Percentiles rank a stretch among this genome's conserved stretches.
These are phyloP conservation scores for Oxyscelio sp. DNA, from an alignment of 2,888 invertebrate species.

Conservation along the genomic window DNA sequence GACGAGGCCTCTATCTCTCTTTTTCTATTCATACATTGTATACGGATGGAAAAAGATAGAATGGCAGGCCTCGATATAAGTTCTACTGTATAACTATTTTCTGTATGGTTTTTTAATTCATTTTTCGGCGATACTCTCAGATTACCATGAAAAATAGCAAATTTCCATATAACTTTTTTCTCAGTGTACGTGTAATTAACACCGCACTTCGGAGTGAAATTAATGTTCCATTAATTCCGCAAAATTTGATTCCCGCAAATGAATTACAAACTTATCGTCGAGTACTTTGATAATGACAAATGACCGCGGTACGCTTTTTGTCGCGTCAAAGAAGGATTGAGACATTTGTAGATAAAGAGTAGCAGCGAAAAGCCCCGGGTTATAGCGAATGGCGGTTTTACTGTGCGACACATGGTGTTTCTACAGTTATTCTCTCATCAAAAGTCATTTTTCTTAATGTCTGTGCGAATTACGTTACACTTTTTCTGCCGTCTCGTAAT, in stretches of 20 bases:
- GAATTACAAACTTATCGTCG: constrained; percentile 32
- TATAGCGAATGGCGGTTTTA: constrained; percentile 31
- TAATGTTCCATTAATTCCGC: not conserved
- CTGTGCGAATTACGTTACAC: constrained; percentile 60
- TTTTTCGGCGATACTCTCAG: too few relatives aligned
- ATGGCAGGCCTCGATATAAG: too few relatives aligned
- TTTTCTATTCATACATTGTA: too few relatives aligned
- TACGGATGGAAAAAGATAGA: too few relatives aligned
- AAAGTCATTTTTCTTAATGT: constrained; percentile 55
- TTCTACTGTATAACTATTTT: too few relatives aligned
- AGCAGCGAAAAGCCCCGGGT: constrained; percentile 42
- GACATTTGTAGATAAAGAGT: constrained; percentile 37
- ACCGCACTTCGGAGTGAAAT: not conserved
- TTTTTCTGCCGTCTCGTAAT: constrained; percentile 49
- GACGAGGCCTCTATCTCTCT: too few relatives aligned
- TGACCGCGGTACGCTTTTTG: constrained; percentile 22
- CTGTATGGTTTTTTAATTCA: too few relatives aligned
- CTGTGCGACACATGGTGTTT: constrained; percentile 54
- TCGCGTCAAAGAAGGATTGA: constrained; percentile 25
- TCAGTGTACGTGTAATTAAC: too few relatives aligned
- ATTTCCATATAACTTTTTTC: too few relatives aligned
- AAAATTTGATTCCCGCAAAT: not conserved
- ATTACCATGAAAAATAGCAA: too few relatives aligned
- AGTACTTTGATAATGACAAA: constrained; percentile 43
- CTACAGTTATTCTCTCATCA: constrained; percentile 53